Conservation (phyloP, 2,888 invertebrate genomes). For the Pherbina coryleti region DNA sequence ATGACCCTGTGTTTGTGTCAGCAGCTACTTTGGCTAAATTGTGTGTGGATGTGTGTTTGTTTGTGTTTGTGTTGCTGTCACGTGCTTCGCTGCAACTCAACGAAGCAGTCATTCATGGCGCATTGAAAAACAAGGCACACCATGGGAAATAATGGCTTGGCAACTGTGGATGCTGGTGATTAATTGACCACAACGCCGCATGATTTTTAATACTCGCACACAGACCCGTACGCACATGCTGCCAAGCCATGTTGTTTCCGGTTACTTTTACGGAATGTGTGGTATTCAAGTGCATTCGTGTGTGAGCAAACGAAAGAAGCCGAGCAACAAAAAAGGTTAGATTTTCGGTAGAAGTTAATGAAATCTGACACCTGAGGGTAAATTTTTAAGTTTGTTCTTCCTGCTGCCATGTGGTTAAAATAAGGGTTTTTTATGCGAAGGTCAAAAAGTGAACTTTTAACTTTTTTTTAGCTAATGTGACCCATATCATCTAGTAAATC, state of each 20-base stretch:
- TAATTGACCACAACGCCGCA: constrained; percentile 2
- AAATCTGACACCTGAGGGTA: background rate
- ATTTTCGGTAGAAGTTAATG: background rate
- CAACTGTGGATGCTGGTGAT: background rate
- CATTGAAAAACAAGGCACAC: background rate
- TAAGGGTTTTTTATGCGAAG: too few species aligned
- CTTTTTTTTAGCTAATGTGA: too few species aligned
- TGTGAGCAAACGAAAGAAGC: background rate
- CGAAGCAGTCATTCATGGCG: background rate
- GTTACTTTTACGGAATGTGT: background rate
- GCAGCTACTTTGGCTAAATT: background rate
- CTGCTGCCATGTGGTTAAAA: too few species aligned
- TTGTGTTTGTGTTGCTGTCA: background rate
- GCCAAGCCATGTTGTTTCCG: background rate
- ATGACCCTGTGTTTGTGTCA: background rate
- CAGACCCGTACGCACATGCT: background rate
- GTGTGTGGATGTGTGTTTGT: background rate
- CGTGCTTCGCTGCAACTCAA: background rate
- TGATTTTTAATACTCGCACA: background rate
- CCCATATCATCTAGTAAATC: too few species aligned
- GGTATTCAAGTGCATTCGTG: background rate
- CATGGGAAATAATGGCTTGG: background rate
- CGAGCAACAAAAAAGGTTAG: background rate
- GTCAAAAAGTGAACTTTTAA: too few species aligned
- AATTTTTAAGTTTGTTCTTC: background rate